Evolutionary conservation across 2,797 vertebrate genomes (phyloP), one percentile per base, ranked within the genome.

Genomic region (Macroramphosus scolopax): DNA sequence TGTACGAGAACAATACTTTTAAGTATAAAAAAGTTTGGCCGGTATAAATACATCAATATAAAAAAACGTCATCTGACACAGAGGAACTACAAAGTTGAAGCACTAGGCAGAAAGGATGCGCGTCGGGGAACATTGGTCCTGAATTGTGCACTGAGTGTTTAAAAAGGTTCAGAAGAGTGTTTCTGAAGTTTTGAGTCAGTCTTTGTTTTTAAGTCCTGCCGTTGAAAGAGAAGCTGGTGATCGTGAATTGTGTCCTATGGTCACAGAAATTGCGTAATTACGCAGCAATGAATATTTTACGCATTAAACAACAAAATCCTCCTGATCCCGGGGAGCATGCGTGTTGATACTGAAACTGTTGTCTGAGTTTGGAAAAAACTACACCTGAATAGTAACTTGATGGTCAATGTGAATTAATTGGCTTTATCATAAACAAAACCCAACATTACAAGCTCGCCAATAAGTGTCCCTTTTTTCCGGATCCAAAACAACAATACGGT

Each of bases 31-130:
- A 93, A 81, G 91, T 92, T 95, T 93, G 93, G 93, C 93, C 92
- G 88, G 93, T 97, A 97, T 96, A 98, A 98, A 98, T 96, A 98
- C 90, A 92, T 93, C 91, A 84, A 96, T 94, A 94, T 94, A 95
- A 79, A 83, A 95, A 97, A 96, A 92, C 92, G 92, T 89, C 86
- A 89, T 95, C 92, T 90, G 92, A 94, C 93, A 94, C 93, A 93
- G 77, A 81, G 76, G 78, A 91, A 92, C 83, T 89, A 95, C 90
- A 95, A 92, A 91, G 81, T 87, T 78, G 80, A 78, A 82, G 80
- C 68, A 84, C 78, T 81, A 84, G 88, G 88, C 85, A 87, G 81
- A 88, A 89, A 82, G 79, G 70, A 91, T 89, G 86, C 91, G 91
- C 89, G 90, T 92, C 85, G 82, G 48, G 68, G 45, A 68, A 72